phyloP scores from a whole-genome alignment of 1,140 invertebrate genomes.

The Zaprionus davidi region DNA sequence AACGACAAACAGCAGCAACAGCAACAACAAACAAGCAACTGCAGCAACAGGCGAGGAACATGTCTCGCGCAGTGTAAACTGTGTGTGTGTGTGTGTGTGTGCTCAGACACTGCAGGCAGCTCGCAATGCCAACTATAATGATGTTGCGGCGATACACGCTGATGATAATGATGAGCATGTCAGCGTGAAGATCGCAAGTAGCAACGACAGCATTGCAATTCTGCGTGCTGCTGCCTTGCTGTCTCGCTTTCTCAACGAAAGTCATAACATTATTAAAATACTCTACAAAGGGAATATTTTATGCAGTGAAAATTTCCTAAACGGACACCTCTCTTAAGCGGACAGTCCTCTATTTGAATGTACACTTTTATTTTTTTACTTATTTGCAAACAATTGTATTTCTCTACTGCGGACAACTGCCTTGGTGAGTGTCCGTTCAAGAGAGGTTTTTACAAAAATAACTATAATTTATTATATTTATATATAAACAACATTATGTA shows the following conservation, averaged over 20 bases:
- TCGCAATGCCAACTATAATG: constrained; percentile 39
- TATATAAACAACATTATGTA: too few species aligned
- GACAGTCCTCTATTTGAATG: too few species aligned
- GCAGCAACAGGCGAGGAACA: constrained; percentile 24
- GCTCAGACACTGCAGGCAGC: not conserved
- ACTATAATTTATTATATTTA: too few species aligned
- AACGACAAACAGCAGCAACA: not conserved
- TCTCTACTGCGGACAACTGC: too few species aligned
- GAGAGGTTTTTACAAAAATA: too few species aligned
- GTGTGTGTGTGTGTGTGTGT: not conserved
- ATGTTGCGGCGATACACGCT: constrained; percentile 20
- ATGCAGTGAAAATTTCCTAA: too few species aligned
- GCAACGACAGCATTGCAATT: constrained; percentile 24
- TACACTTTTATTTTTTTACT: too few species aligned
- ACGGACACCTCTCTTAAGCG: too few species aligned
- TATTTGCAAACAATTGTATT: too few species aligned
- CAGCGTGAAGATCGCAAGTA: constrained; percentile 62
- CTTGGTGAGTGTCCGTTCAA: too few species aligned
- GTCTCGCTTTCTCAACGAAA: not conserved
- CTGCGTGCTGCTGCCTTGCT: not conserved
- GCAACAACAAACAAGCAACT: constrained; percentile 12
- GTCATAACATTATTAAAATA: not conserved
- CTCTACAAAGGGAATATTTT: not conserved
- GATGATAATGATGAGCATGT: constrained; percentile 48
- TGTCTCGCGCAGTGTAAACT: constrained; percentile 62